Evolutionary conservation across 92 coral and sea anemone genomes (phyloP).

Genomic region (Palythoa heliodiscus): DNA sequence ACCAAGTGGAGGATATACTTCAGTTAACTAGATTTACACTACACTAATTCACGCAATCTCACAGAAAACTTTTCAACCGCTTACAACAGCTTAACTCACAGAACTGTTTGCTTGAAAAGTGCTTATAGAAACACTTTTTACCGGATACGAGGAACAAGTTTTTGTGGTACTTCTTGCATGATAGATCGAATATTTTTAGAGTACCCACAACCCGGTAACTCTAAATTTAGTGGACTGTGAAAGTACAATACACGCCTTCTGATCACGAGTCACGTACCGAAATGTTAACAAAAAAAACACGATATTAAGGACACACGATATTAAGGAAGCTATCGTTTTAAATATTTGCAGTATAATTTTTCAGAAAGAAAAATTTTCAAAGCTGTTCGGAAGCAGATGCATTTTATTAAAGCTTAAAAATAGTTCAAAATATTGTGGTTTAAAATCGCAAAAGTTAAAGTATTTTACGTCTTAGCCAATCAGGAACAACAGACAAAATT

Average conservation of each 20-base stretch:
- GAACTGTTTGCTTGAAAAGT: not conserved
- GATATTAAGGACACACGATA: not conserved
- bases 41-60: not conserved
- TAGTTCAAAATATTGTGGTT: not conserved
- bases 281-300: not conserved
- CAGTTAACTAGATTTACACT: not conserved
- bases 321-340: not conserved
- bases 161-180: constrained; percentile 18
- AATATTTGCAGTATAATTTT: not conserved
- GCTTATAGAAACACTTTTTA: not conserved
- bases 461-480: constrained; percentile 17
- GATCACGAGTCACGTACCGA: not conserved
- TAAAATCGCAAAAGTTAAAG: constrained; percentile 13
- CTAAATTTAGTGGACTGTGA: not conserved
- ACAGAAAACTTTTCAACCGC: not conserved
- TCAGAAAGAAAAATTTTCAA: not conserved
- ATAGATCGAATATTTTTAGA: not conserved
- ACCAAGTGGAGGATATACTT: too few relatives aligned
- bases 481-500: not conserved
- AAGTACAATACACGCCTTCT: not conserved
- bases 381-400: not conserved
- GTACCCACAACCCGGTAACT: too few relatives aligned
- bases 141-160: not conserved
- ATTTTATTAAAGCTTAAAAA: not conserved
- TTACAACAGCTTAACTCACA: not conserved